Conservation (phyloP, 2,797 vertebrate species). For the Philypnodon macrostomus region DNA sequence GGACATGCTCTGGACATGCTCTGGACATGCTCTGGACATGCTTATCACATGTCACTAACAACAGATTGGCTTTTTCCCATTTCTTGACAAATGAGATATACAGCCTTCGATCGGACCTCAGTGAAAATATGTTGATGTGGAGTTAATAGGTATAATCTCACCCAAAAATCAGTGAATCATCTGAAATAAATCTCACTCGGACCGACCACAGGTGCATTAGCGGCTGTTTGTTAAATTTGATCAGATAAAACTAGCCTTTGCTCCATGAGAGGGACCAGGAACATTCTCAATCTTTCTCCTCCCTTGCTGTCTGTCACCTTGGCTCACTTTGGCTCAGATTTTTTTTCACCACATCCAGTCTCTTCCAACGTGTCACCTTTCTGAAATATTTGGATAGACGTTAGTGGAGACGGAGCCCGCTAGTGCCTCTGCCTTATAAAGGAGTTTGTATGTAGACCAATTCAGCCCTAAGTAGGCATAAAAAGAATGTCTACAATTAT, state of each 20-base stretch:
- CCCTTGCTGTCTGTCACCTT: conserved; percentile 10
- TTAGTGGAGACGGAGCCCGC: background rate
- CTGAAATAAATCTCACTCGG: conserved; percentile 25
- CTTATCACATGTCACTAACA: conserved; percentile 14
- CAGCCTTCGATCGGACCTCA: too few relatives aligned
- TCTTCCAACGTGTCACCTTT: conserved; percentile 28
- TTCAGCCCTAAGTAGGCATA: too few relatives aligned
- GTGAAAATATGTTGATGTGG: too few relatives aligned
- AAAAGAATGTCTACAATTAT: too few relatives aligned
- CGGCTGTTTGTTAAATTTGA: conserved; percentile 36
- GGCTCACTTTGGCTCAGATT: conserved; percentile 43
- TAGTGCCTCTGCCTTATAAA: conserved; percentile 7
- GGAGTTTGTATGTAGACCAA: too few relatives aligned
- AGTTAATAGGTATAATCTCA: conserved; percentile 19
- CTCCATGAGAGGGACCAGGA: conserved; percentile 22
- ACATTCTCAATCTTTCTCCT: conserved; percentile 44
- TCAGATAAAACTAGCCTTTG: conserved; percentile 46
- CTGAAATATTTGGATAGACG: conserved; percentile 12
- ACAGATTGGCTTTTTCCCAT: conserved; percentile 13
- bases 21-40: too few relatives aligned
- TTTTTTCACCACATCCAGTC: conserved; percentile 33
- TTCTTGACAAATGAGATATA: too few relatives aligned
- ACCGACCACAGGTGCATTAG: conserved; percentile 17
- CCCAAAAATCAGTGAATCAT: conserved; percentile 22
- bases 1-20: background rate